Evolutionary conservation across 2,888 invertebrate species (phyloP).

Genomic region (Eristalis arbustorum): DNA sequence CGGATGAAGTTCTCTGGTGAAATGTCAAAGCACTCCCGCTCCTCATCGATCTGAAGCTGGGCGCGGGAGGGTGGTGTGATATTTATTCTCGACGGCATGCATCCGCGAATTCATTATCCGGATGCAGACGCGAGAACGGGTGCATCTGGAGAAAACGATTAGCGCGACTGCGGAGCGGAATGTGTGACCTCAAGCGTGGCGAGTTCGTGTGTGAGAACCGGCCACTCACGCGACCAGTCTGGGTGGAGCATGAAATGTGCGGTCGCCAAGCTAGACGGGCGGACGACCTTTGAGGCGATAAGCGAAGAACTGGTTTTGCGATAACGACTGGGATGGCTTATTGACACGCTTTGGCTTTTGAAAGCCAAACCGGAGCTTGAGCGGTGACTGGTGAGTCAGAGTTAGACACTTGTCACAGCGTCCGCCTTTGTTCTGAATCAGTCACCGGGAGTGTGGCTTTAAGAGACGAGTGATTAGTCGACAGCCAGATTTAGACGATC

Average conservation of each 20-base stretch:
- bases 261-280: background rate
- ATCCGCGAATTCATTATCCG: background rate
- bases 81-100: background rate
- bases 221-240: background rate
- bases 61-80: background rate
- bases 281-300: background rate
- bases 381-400: no score
- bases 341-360: no score
- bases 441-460: background rate
- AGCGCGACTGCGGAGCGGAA: background rate
- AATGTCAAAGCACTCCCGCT: constrained; percentile 4
- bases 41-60: background rate
- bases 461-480: background rate
- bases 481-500: background rate
- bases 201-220: background rate
- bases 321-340: background rate
- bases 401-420: background rate
- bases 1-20: background rate
- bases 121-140: background rate
- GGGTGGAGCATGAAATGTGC: no score
- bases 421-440: background rate
- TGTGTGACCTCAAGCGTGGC: background rate
- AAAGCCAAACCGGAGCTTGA: background rate
- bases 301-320: background rate
- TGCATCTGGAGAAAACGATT: background rate